A percentile compares a stretch with the other conserved stretches of the same genome.
Evolutionary conservation across 2,113 vertebrate species (phyloP).

Genomic region (Hyla sarda): DNA sequence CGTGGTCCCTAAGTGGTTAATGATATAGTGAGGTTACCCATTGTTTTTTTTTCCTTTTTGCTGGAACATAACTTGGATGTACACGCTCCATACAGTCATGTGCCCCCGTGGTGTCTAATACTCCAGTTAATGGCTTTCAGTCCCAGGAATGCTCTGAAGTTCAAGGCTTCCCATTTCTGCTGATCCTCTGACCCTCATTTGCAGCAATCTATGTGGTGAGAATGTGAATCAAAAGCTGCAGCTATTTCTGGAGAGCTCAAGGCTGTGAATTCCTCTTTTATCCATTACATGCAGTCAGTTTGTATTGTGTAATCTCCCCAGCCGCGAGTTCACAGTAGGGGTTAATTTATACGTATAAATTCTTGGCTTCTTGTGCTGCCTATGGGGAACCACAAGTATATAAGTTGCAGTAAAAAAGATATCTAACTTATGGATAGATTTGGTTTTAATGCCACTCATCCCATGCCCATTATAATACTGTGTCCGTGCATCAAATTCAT

Average conservation of each 20-base stretch:
- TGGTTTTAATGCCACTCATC: not conserved
- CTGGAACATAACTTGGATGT: not conserved
- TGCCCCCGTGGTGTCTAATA: not conserved
- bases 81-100: not conserved
- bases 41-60: not conserved
- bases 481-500: not conserved
- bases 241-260: not conserved
- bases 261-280: not conserved
- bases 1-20: too few relatives aligned
- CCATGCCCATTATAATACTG: not conserved
- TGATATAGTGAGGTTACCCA: too few relatives aligned
- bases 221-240: not conserved
- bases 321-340: not conserved
- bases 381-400: not conserved
- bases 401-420: not conserved
- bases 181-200: not conserved
- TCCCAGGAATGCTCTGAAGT: not conserved
- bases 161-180: not conserved
- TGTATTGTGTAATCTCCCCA: not conserved
- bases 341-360: not conserved
- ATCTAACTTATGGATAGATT: not conserved
- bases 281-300: not conserved
- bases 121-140: not conserved
- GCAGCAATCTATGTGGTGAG: not conserved
- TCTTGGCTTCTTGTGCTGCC: not conserved